Evolutionary conservation across 2,888 invertebrate species (phyloP), one percentile per base, ranked within the genome.

Genomic region (Heteromurus nitidus): DNA sequence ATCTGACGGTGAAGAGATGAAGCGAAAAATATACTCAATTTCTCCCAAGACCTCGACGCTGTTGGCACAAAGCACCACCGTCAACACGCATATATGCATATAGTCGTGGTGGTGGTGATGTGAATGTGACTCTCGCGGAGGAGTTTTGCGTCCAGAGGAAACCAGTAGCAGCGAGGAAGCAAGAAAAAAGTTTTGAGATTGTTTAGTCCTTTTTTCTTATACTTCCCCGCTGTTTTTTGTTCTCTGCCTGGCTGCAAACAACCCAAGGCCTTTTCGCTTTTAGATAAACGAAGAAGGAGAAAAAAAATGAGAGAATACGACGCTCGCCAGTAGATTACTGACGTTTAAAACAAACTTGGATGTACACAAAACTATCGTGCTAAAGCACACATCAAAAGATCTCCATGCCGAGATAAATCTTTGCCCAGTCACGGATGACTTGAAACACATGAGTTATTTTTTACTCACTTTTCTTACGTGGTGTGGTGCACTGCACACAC

Each of bases 391-490:
- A 73, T 80, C 80, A 80, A 72, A n/a, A 80, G 67, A 80, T 80
- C 80, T 80, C 80, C 72, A 80, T 72, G 72, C 67, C 55, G 80
- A 72, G 72, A 80, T 80, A 80, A 72, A 80, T 72, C 80, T 80
- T 72, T 72, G 70, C 65, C 72, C 67, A 73, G 80, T 73, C 80
- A 73, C 80, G 80, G 72, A 72, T 80, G 80, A 80, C 80, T 80
- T 80, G 80, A 80, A 73, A 72, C 80, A 73, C 64, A 72, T 80
- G 80, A 80, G 80, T 80, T 80, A 69, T 72, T 65, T 80, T 80
- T 80, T 73, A 72, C 67, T 70, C 65, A 62, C 69, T 60, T 36
- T 16, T 31, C n/a, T n/a, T n/a, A n/a, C n/a, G n/a, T n/a, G n/a
- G n/a, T n/a, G n/a, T n/a, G n/a, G n/a, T n/a, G n/a, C n/a, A n/a